Evolutionary conservation across 2,888 invertebrate genomes (phyloP).

Genomic region (Portevinia maculata): DNA sequence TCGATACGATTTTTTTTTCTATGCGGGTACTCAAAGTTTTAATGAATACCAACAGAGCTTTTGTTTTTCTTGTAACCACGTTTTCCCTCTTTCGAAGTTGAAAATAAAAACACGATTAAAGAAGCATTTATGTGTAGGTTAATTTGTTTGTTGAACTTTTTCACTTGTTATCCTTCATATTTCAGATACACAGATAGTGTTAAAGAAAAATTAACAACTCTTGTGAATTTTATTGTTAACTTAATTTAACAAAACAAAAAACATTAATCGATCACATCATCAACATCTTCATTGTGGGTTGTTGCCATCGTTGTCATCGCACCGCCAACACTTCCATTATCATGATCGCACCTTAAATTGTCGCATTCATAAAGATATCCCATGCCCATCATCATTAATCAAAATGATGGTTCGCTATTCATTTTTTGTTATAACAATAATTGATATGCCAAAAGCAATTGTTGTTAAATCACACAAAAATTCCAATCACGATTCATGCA

Average conservation of each 20-base stretch:
- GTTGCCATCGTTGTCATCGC: conserved; percentile 18
- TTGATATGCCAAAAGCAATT: conserved; percentile 19
- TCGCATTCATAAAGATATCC: conserved; percentile 38
- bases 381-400: conserved; percentile 62
- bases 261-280: conserved; percentile 56
- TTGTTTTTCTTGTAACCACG: conserved; percentile 60
- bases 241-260: conserved; percentile 18
- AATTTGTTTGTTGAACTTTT: background rate
- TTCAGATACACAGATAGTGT: conserved; percentile 11
- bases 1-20: background rate
- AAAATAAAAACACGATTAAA: conserved; percentile 44
- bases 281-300: conserved; percentile 34
- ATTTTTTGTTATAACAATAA: conserved; percentile 24
- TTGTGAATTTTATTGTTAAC: conserved; percentile 19
- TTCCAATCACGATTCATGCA: conserved; percentile 38
- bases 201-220: conserved; percentile 19
- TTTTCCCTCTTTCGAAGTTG: conserved; percentile 43
- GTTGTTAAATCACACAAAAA: conserved; percentile 1
- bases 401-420: conserved; percentile 35
- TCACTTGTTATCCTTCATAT: conserved; percentile 10
- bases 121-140: conserved; percentile 35
- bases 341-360: conserved; percentile 48
- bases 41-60: conserved; percentile 45
- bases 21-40: conserved; percentile 46
- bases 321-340: conserved; percentile 52